Evolutionary conservation across 2,113 vertebrate species (phyloP).

Genomic region (Actenoides hombroni): DNA sequence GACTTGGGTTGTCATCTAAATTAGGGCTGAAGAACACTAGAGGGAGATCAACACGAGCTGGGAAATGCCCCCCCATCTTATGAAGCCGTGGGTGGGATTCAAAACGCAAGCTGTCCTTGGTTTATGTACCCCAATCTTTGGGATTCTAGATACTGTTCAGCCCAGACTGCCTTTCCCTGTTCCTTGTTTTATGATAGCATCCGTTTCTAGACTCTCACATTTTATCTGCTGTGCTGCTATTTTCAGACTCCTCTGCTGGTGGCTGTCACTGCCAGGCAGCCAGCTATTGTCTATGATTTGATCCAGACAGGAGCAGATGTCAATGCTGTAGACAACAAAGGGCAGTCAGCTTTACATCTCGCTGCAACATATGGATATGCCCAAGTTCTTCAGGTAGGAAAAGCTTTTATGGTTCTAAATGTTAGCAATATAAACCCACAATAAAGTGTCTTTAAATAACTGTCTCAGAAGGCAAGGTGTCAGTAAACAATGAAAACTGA

Average conservation of each 20-base stretch:
- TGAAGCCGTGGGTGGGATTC: neutral
- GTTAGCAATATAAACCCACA: neutral
- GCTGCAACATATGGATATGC: slow-evolving; percentile 52
- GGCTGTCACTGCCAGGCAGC: slow-evolving; percentile 63
- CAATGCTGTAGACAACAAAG: slow-evolving; percentile 62
- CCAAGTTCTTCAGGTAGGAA: slow-evolving; percentile 64
- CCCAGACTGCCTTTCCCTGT: neutral
- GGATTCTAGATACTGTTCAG: neutral
- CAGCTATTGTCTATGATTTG: slow-evolving; percentile 61
- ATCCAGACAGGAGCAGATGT: slow-evolving; percentile 62
- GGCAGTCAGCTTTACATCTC: slow-evolving; percentile 59
- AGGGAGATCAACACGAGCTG: neutral
- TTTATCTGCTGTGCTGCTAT: neutral
- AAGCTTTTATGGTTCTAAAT: neutral
- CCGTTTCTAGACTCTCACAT: neutral
- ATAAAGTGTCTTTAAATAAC: neutral
- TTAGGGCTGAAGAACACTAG: neutral
- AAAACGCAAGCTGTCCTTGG: neutral
- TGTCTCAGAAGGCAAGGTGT: neutral
- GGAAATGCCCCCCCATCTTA: neutral
- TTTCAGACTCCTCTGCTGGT: slow-evolving; percentile 70
- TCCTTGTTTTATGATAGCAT: too few species aligned
- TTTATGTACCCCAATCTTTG: accelerated
- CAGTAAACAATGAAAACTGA: neutral
- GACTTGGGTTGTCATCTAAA: neutral